Evolutionary conservation across 1,140 invertebrate species (phyloP).

Genomic region (Yoshiicerus persimilis): DNA sequence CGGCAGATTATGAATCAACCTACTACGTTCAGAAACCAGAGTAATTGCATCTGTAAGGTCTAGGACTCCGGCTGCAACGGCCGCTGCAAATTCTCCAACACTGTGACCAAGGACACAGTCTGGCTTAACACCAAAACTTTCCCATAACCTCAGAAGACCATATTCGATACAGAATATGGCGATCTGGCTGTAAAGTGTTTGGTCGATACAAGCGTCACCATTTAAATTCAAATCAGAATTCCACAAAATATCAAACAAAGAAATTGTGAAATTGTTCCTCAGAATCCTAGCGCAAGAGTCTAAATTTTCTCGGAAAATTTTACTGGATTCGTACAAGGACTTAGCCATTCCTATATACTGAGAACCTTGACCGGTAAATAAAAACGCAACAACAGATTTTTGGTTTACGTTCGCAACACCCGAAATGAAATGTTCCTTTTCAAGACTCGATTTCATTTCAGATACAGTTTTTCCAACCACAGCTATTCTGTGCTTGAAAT

Average conservation of each 20-base stretch:
- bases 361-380: constrained; percentile 43
- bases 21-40: constrained; percentile 29
- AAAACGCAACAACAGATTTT: constrained; percentile 13
- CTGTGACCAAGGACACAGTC: constrained; percentile 37
- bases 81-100: constrained; percentile 42
- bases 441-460: not conserved
- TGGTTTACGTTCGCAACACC: not conserved
- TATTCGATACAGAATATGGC: not conserved
- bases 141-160: not conserved
- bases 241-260: not conserved
- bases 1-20: not conserved
- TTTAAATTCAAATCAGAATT: not conserved
- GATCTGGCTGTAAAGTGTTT: not conserved
- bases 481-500: constrained; percentile 26
- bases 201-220: not conserved
- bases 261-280: not conserved
- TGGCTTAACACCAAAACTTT: constrained; percentile 28
- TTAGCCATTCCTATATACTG: constrained; percentile 39
- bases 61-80: constrained; percentile 12
- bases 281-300: constrained; percentile 2
- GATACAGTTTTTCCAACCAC: not conserved
- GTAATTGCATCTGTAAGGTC: constrained; percentile 25
- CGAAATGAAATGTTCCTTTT: not conserved
- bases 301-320: constrained; percentile 22
- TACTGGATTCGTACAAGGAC: not conserved